Percentiles rank a stretch among this genome's conserved stretches.
phyloP scores from a whole-genome alignment of 2,888 invertebrate species.

The Ochropleura leucogaster region DNA sequence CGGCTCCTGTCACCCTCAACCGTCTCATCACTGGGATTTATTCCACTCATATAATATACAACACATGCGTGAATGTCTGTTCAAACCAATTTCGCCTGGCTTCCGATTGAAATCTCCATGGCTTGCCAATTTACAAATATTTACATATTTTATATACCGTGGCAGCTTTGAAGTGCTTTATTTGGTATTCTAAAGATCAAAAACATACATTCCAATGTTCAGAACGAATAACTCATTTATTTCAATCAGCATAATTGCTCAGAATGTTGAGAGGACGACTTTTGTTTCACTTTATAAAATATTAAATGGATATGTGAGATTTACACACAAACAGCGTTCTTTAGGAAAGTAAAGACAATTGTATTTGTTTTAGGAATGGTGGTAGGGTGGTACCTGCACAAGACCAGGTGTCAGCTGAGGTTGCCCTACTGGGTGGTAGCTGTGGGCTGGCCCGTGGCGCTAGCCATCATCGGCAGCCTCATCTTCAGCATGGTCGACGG shows the following conservation, averaged over 20 bases:
- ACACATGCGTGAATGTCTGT: conserved; percentile 22
- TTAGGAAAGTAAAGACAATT: not conserved
- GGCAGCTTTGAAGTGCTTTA: conserved; percentile 43
- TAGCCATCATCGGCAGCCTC: conserved; percentile 91
- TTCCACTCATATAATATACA: conserved; percentile 41
- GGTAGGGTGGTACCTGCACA: conserved; percentile 93
- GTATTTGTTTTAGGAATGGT: conserved; percentile 89
- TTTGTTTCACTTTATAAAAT: conserved; percentile 10
- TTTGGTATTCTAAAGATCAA: conserved; percentile 39
- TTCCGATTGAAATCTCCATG: conserved; percentile 51
- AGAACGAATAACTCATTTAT: conserved; percentile 32
- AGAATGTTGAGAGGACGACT: not conserved
- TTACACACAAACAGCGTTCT: not conserved
- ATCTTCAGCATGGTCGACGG: conserved; percentile 93
- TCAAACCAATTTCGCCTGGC: conserved; percentile 49
- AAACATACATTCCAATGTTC: conserved; percentile 13
- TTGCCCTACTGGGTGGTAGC: conserved; percentile 90
- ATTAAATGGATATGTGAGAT: not conserved
- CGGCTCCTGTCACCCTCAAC: conserved; percentile 18
- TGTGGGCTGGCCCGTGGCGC: conserved; percentile 91
- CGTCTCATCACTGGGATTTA: conserved; percentile 45
- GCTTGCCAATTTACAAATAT: conserved; percentile 50
- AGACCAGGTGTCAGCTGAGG: conserved; percentile 92
- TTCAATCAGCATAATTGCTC: conserved; percentile 29
- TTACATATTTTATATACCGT: conserved; percentile 49